phyloP scores from a whole-genome alignment of 2,113 vertebrate species.

The Mormyrus lacerda region DNA sequence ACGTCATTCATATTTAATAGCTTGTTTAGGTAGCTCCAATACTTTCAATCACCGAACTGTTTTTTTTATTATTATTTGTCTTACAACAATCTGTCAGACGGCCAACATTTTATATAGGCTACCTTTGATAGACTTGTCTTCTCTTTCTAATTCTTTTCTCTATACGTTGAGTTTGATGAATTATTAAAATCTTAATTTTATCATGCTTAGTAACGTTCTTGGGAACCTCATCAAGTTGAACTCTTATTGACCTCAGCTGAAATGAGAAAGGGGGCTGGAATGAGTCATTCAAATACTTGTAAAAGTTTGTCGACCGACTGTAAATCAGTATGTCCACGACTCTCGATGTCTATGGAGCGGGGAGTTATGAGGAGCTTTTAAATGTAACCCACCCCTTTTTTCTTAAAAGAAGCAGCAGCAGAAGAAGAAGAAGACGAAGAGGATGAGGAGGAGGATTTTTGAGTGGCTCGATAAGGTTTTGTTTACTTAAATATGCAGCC shows the following conservation, averaged over 20 bases:
- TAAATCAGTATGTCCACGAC: slow-evolving; percentile 60
- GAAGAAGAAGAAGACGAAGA: not conserved
- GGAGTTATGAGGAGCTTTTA: slow-evolving; percentile 34
- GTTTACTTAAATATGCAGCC: slow-evolving; percentile 61
- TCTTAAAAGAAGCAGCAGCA: slow-evolving; percentile 18
- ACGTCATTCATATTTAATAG: not conserved
- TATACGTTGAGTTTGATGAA: slow-evolving; percentile 22
- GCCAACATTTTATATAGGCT: not conserved
- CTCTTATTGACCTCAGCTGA: slow-evolving; percentile 72
- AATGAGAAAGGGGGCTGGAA: slow-evolving; percentile 56
- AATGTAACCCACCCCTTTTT: slow-evolving; percentile 34
- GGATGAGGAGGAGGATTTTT: slow-evolving; percentile 19
- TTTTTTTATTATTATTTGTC: not conserved
- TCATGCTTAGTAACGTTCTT: slow-evolving; percentile 51
- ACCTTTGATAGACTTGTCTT: not conserved
- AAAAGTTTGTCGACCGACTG: slow-evolving; percentile 70
- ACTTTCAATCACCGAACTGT: not conserved
- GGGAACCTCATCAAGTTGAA: slow-evolving; percentile 62
- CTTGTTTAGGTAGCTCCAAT: not conserved
- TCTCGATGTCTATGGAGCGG: slow-evolving; percentile 52
- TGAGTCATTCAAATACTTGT: slow-evolving; percentile 70
- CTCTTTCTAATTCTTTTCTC: slow-evolving; percentile 22
- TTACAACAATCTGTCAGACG: not conserved
- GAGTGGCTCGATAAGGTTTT: not conserved
- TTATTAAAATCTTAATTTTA: slow-evolving; percentile 30